Conservation (phyloP, 2,797 vertebrate species). For the Xiphophorus birchmanni region DNA sequence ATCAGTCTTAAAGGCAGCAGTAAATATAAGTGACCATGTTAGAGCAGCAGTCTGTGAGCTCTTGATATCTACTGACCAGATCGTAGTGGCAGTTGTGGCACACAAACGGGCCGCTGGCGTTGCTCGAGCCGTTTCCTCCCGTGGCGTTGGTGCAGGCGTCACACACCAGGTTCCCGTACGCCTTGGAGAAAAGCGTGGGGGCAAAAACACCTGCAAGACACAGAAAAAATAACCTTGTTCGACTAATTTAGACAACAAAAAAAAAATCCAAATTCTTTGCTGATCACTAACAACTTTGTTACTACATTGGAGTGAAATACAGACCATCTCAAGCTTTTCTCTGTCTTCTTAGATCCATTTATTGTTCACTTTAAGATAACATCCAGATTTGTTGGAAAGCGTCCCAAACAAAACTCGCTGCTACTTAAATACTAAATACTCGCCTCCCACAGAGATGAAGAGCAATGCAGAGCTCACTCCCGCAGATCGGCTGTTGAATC, state of each 20-base stretch:
- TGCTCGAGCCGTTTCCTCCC: conserved; percentile 65
- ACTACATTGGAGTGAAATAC: not conserved
- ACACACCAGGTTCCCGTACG: conserved; percentile 88
- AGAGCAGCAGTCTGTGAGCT: not conserved
- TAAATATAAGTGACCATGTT: not conserved
- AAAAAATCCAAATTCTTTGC: fast-evolving
- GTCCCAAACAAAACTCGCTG: not conserved
- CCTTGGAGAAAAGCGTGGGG: conserved; percentile 90
- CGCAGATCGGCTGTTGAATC: conserved; percentile 89
- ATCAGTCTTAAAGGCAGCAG: not conserved
- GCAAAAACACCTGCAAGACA: conserved; percentile 86
- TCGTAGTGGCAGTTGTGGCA: conserved; percentile 89
- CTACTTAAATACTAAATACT: conserved; percentile 49
- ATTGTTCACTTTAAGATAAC: not conserved
- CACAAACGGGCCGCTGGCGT: conserved; percentile 78
- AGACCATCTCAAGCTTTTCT: not conserved
- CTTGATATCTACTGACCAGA: conserved; percentile 73
- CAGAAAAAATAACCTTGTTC: not conserved
- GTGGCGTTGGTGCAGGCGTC: conserved; percentile 82
- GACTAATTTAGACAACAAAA: not conserved
- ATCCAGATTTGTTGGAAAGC: not conserved
- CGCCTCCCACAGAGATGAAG: conserved; percentile 91
- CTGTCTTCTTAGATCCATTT: not conserved
- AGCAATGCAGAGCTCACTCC: conserved; percentile 89
- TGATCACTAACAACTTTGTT: not conserved